phyloP scores from a whole-genome alignment of 2,797 vertebrate species.

The Oryzias dopingdopingensis region DNA sequence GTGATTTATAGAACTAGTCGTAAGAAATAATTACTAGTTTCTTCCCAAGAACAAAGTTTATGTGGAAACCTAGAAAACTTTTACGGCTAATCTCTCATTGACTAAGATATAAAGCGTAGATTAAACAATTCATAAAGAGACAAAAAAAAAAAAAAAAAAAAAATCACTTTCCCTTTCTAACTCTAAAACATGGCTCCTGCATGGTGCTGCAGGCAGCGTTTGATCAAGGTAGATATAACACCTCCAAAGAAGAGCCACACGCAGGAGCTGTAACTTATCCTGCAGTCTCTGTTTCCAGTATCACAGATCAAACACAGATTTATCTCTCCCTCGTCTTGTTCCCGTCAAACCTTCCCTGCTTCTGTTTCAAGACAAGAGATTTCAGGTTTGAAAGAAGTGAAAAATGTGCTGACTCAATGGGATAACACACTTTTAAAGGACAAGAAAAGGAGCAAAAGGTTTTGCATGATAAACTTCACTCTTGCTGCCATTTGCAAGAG shows the following conservation, averaged over 20 bases:
- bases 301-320: slow-evolving; percentile 54
- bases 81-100: background rate
- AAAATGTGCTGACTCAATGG: too few relatives aligned
- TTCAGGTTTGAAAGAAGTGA: too few relatives aligned
- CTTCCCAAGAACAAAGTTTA: too few relatives aligned
- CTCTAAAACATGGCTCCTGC: slow-evolving; percentile 2
- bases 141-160: background rate
- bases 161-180: slow-evolving; percentile 5
- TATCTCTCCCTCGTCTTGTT: slow-evolving; percentile 33
- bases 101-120: too few relatives aligned
- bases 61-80: too few relatives aligned
- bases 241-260: slow-evolving; percentile 43
- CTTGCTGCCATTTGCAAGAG: too few relatives aligned
- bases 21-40: too few relatives aligned
- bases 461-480: too few relatives aligned
- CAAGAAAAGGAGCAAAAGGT: too few relatives aligned
- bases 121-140: background rate
- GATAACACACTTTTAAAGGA: too few relatives aligned
- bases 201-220: slow-evolving; percentile 8
- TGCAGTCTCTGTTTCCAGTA: slow-evolving; percentile 28
- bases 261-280: slow-evolving; percentile 40
- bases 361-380: slow-evolving; percentile 35
- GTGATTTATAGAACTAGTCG: too few relatives aligned
- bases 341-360: slow-evolving; percentile 39
- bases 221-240: slow-evolving; percentile 27